Evolutionary conservation across 2,113 vertebrate species (phyloP).

Genomic region (Phalacrocorax pelagicus): DNA sequence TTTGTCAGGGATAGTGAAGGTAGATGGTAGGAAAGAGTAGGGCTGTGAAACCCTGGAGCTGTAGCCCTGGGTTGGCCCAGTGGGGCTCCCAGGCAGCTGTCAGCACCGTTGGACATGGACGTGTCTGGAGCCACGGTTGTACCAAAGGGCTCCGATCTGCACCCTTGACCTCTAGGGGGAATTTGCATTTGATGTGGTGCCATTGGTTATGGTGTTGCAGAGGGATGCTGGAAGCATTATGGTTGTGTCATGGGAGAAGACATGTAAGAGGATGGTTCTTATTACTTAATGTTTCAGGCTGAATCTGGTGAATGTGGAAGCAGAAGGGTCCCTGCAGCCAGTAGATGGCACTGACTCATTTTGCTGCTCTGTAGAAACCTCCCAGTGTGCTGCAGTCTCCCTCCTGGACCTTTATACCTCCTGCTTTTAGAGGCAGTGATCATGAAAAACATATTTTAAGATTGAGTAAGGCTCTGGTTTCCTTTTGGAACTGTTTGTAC

Average conservation of each 20-base stretch:
- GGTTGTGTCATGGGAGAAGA: fast-evolving
- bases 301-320: neutral
- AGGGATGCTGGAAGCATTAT: neutral
- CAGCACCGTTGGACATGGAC: fast-evolving
- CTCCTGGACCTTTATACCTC: neutral
- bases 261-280: fast-evolving
- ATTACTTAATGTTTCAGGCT: fast-evolving
- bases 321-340: neutral
- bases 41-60: neutral
- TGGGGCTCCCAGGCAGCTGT: neutral
- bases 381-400: neutral
- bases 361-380: neutral
- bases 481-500: constrained; percentile 2
- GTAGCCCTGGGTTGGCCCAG: fast-evolving
- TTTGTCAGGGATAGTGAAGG: neutral
- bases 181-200: neutral
- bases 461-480: neutral
- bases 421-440: neutral
- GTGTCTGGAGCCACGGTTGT: fast-evolving
- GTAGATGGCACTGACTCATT: constrained; percentile 65
- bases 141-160: fast-evolving
- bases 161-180: neutral
- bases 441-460: neutral
- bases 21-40: neutral
- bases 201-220: fast-evolving